Conservation (phyloP, 2,797 vertebrate species). For the Luscinia megarhynchos region DNA sequence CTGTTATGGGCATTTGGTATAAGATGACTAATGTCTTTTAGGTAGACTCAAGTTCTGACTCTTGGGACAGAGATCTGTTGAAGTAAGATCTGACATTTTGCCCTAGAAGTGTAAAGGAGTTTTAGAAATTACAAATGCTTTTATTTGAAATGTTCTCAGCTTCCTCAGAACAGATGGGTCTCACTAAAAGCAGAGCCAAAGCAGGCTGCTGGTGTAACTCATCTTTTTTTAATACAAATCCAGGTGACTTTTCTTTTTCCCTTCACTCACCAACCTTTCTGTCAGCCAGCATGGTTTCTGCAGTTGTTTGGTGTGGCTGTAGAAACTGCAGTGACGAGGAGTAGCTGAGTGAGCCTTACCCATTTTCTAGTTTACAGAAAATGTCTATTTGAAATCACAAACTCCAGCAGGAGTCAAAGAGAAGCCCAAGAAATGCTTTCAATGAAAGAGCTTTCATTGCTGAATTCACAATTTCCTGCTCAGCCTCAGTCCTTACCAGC, state of each 20-base stretch:
- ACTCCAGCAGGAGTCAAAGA: neutral
- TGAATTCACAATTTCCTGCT: neutral
- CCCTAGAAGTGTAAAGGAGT: conserved; percentile 40
- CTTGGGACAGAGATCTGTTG: conserved; percentile 11
- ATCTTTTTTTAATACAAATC: conserved; percentile 36
- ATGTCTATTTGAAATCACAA: neutral
- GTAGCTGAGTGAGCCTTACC: neutral
- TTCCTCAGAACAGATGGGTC: conserved; percentile 53
- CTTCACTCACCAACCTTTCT: neutral
- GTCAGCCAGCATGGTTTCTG: neutral
- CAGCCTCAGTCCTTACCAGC: neutral
- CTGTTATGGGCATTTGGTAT: neutral
- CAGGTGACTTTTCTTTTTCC: conserved; percentile 42
- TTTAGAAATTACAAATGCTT: conserved; percentile 28
- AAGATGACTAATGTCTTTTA: neutral
- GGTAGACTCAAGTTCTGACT: conserved; percentile 6
- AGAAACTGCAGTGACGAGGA: neutral
- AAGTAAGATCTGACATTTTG: conserved; percentile 53
- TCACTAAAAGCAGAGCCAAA: conserved; percentile 35
- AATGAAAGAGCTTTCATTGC: neutral
- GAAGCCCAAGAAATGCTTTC: neutral
- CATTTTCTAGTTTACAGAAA: neutral
- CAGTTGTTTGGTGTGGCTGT: neutral
- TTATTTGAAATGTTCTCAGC: conserved; percentile 26
- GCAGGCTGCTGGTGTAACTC: neutral